Conservation (phyloP, 2,113 vertebrate species). For the Passerina amoena region DNA sequence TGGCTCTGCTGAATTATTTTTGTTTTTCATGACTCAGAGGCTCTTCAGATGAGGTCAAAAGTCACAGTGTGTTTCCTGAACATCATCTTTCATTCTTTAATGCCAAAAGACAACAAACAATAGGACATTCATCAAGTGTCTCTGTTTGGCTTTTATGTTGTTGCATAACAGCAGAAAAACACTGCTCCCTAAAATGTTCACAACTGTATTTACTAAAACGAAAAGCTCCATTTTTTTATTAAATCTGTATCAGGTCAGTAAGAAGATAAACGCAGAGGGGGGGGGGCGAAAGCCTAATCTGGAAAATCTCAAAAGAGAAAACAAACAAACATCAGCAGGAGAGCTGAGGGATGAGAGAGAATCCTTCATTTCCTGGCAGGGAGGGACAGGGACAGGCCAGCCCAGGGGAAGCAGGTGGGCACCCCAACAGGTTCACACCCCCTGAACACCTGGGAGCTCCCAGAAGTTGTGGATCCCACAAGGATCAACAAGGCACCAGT, state of each 20-base stretch:
- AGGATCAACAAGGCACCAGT: background rate
- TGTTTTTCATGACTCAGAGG: background rate
- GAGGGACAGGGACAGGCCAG: background rate
- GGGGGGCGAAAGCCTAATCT: background rate
- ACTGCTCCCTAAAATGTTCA: background rate
- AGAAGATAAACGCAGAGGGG: background rate
- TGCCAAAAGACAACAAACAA: conserved; percentile 25
- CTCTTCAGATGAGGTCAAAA: background rate
- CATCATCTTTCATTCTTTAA: background rate
- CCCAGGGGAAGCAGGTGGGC: background rate
- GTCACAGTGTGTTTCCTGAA: background rate
- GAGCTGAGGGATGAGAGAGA: background rate
- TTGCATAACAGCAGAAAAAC: background rate
- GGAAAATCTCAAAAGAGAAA: background rate
- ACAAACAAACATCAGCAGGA: background rate
- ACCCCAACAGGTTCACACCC: background rate
- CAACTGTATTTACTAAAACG: background rate
- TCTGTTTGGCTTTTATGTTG: background rate
- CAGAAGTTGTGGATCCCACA: rapidly evolving
- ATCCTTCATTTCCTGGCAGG: background rate
- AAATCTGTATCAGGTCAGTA: background rate
- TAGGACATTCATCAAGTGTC: background rate
- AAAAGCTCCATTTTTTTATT: background rate
- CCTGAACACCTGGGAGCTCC: rapidly evolving
- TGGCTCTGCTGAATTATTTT: background rate